Evolutionary conservation across 2,888 invertebrate genomes (phyloP), one percentile per base, ranked within the genome.

Genomic region (Zonitis immaculata): DNA sequence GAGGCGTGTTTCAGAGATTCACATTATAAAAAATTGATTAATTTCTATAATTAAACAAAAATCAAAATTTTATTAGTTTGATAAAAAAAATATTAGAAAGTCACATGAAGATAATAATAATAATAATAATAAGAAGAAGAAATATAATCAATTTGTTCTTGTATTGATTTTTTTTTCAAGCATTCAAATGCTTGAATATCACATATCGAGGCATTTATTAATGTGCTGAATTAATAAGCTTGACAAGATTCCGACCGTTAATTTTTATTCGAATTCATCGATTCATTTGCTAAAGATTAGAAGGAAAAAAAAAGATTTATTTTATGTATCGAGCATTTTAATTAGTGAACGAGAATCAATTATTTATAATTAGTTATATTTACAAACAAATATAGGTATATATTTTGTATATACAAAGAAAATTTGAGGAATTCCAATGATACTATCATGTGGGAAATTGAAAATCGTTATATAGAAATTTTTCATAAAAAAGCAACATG

Each of bases 211-310:
- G n/a, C 44, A 27, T 44, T 44, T 44, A 44, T 16, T 25, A 44
- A 44, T 44, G 25, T 25, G 9, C 16, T 44, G 25, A 27, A 44
- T 44, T 44, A 44, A 44, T 44, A 44, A 44, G 25, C 26, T 26
- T 44, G 44, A 44, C 44, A 44, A 25, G 22, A 27, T 26, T 27
- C 14, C n/a, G 26, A 44, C 44, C 25, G 44, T 44, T 44, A 44
- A 44, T 44, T 44, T 32, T 44, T 44, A 44, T 44, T 44, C 6
- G n/a, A 27, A 44, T 44, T 25, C 25, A 44, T 44, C 44, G 43
- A 26, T 43, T 43, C 11, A 30, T 30, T 30, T 32, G 32, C 14
- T 32, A 12, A 12, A 32, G 14, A 32, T 14, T 32, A 32, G 14
- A 14, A 3, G 14, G 8, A 14, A 32, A 32, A 32, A 32, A 32